A percentile compares a stretch with the other conserved stretches of the same genome.
These are phyloP conservation scores for Sebastes kiyomatsui DNA, from an alignment of 2,797 vertebrate genomes.

Conservation along the genomic window DNA sequence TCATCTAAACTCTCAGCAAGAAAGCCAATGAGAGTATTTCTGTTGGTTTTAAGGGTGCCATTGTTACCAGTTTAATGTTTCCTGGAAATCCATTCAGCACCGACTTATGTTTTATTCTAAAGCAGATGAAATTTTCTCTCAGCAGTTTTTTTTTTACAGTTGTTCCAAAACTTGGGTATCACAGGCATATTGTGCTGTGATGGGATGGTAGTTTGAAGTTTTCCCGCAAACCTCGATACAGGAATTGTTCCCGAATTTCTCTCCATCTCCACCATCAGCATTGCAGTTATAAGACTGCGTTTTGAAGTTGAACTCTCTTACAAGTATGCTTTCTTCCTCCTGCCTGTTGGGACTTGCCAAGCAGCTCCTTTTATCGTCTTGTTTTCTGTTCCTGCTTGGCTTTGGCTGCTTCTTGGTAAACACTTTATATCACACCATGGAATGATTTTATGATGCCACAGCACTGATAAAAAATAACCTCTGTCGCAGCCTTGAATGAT, in stretches of 20 bases:
- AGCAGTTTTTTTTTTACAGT: neutral
- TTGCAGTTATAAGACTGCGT: neutral
- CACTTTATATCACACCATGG: neutral
- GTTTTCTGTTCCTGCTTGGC: neutral
- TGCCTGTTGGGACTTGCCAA: neutral
- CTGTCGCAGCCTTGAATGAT: neutral
- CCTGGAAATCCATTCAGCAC: neutral
- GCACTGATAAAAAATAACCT: neutral
- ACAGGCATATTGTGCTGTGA: neutral
- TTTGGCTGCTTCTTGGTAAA: neutral
- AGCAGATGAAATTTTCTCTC: neutral
- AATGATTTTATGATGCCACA: constrained; percentile 3
- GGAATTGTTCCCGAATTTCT: neutral
- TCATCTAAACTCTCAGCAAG: neutral
- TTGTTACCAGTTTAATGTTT: neutral
- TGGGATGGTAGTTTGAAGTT: neutral
- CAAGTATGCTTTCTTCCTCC: neutral
- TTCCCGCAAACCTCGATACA: neutral
- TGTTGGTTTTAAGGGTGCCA: neutral
- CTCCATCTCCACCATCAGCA: neutral
- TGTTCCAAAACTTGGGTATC: neutral
- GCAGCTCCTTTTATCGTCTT: neutral
- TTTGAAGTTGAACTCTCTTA: neutral
- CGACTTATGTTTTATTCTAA: neutral
- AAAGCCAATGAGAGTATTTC: neutral